Evolutionary conservation across 2,888 invertebrate genomes (phyloP), one percentile per base, ranked within the genome.

Genomic region (Eumerus sabulonum): DNA sequence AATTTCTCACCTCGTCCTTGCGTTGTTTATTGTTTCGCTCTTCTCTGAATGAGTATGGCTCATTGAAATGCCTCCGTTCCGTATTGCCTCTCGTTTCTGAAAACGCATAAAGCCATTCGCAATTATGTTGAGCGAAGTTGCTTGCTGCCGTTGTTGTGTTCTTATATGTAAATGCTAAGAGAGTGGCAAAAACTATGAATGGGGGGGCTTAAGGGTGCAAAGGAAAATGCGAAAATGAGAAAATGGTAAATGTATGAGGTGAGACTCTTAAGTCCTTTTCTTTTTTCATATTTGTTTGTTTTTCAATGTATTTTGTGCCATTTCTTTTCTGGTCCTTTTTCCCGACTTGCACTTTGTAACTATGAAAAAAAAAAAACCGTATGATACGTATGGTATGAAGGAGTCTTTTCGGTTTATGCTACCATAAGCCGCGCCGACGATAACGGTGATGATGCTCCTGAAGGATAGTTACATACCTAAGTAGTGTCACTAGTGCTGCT

Each of bases 121-220:
- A 67, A 63, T 77, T 64, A 74, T 64, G 64, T 70, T 74, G 64
- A 59, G 45, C 64, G 70, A 68, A 73, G 67, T 60, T 79, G 68
- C 63, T 48, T 12, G 57, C 51, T 54, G 45, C 17, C 51, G 44
- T 35, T 72, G 38, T 60, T 27, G 5, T 60, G 56, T 66, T 71
- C 54, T 54, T 68, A 50, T 63, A 40, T 48, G 59, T 59, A 18
- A 36, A 50, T 63, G 45, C 7, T 27, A 7, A 7, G 27, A 27
- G 27, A 27, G 27, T 27, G 7, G 27, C 27, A 27, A 27, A n/a
- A 27, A 2, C 27, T 27, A 27, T 27, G 27, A 27, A 27, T 27
- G 7, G 7, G 27, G n/a, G 27, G 3, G 3, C 27, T 7, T 2
- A 27, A 27, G 27, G 27, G 27, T 4, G 27, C 27, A 56, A 44